Percentiles rank a stretch among this genome's conserved stretches.
Evolutionary conservation across 2,797 vertebrate genomes (phyloP).

Genomic region (Acanthurus lineatus): DNA sequence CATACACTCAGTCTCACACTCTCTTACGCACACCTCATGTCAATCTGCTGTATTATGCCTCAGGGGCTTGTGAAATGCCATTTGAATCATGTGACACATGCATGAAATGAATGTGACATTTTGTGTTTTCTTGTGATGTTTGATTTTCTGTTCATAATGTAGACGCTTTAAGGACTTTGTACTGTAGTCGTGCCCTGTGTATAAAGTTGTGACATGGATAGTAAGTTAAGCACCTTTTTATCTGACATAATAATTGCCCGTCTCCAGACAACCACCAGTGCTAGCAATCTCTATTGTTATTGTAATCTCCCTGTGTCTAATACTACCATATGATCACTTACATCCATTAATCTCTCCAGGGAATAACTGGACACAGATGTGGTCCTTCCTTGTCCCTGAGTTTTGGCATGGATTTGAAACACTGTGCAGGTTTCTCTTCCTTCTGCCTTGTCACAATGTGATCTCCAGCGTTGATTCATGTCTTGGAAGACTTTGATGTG

Average conservation of each 20-base stretch:
- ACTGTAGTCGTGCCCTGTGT: background rate
- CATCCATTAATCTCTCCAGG: slow-evolving; percentile 42
- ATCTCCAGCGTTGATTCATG: slow-evolving; percentile 69
- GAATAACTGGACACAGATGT: slow-evolving; percentile 66
- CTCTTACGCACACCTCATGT: slow-evolving; percentile 41
- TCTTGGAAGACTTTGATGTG: slow-evolving; percentile 77
- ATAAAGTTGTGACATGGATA: slow-evolving; percentile 11
- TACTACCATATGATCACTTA: slow-evolving; percentile 27
- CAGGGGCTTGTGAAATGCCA: slow-evolving; percentile 46
- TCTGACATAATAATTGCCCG: slow-evolving; percentile 32
- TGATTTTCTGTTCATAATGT: slow-evolving; percentile 44
- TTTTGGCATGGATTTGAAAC: slow-evolving; percentile 56
- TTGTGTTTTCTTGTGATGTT: slow-evolving; percentile 29
- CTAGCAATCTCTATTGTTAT: slow-evolving; percentile 22
- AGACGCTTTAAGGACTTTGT: background rate
- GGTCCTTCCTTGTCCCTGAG: slow-evolving; percentile 39
- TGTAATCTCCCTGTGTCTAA: slow-evolving; percentile 33
- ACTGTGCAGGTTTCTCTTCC: slow-evolving; percentile 56
- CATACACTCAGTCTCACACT: slow-evolving; percentile 7
- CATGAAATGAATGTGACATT: slow-evolving; percentile 44
- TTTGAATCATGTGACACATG: slow-evolving; percentile 57
- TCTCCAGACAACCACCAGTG: slow-evolving; percentile 24
- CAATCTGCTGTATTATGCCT: slow-evolving; percentile 50
- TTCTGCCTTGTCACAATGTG: slow-evolving; percentile 55
- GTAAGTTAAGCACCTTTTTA: slow-evolving; percentile 23